phyloP scores from a whole-genome alignment of 1,140 invertebrate genomes.

The Eumaeus atala region DNA sequence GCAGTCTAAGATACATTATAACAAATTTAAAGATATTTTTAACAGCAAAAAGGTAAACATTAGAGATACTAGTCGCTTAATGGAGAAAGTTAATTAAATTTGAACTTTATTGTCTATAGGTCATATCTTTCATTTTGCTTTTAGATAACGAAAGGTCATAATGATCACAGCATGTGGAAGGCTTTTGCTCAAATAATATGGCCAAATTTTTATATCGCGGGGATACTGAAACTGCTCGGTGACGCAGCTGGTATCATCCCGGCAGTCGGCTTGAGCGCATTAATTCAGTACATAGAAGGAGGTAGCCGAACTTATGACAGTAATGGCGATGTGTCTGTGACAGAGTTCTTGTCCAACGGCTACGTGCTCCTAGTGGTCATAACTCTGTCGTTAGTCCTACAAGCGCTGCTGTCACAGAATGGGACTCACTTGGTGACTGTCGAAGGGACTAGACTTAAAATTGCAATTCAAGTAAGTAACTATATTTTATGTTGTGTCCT shows the following conservation, averaged over 20 bases:
- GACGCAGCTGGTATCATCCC: slow-evolving; percentile 85
- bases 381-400: slow-evolving; percentile 82
- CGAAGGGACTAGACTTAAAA: slow-evolving; percentile 86
- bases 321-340: slow-evolving; percentile 38
- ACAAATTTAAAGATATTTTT: slow-evolving; percentile 73
- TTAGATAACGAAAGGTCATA: slow-evolving; percentile 33
- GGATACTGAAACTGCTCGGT: slow-evolving; percentile 84
- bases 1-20: slow-evolving; percentile 70
- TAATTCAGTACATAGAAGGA: slow-evolving; percentile 79
- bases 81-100: not conserved
- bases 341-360: slow-evolving; percentile 83
- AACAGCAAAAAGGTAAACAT: slow-evolving; percentile 68
- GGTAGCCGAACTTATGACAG: slow-evolving; percentile 23
- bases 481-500: slow-evolving; percentile 4
- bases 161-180: slow-evolving; percentile 70
- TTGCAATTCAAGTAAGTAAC: slow-evolving; percentile 81
- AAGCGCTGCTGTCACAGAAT: slow-evolving; percentile 88
- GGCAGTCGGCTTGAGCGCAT: slow-evolving; percentile 83
- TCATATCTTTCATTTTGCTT: slow-evolving; percentile 18
- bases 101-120: not conserved
- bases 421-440: slow-evolving; percentile 88
- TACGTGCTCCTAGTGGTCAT: slow-evolving; percentile 84
- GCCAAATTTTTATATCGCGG: slow-evolving; percentile 82
- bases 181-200: slow-evolving; percentile 83
- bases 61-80: not conserved